Percentiles rank a stretch among this genome's conserved stretches.
Evolutionary conservation across 2,797 vertebrate species (phyloP).

Genomic region (Falco novaeseelandiae): DNA sequence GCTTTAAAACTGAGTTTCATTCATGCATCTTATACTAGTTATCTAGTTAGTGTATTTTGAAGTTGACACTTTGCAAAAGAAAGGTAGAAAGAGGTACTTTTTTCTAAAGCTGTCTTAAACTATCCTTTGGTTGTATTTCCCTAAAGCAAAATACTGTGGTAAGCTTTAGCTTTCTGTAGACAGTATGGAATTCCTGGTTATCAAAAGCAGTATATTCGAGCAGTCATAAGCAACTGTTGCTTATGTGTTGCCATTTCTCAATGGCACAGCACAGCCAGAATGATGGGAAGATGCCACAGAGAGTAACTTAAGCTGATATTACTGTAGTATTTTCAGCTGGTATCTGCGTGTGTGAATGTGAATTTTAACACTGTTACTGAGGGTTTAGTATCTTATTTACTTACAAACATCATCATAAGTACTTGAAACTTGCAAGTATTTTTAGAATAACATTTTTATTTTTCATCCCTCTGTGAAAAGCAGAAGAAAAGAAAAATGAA

Average conservation of each 20-base stretch:
- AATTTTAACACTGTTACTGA: neutral
- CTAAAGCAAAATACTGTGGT: neutral
- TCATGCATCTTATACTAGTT: neutral
- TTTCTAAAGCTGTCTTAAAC: neutral
- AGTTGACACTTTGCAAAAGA: neutral
- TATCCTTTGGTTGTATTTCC: neutral
- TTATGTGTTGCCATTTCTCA: neutral
- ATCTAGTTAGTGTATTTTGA: neutral
- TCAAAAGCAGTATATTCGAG: neutral
- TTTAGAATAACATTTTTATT: neutral
- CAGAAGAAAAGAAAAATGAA: constrained; percentile 82
- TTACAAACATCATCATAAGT: neutral
- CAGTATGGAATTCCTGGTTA: neutral
- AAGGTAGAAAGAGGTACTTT: neutral
- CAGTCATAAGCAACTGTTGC: neutral
- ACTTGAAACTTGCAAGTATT: neutral
- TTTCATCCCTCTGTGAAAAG: neutral
- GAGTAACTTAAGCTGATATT: neutral
- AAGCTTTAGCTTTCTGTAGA: neutral
- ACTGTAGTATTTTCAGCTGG: neutral
- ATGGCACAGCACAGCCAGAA: neutral
- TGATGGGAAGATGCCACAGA: neutral
- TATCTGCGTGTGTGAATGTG: neutral
- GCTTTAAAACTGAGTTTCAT: neutral
- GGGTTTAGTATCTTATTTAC: neutral